Evolutionary conservation across 1,140 invertebrate species (phyloP).

Genomic region (Aphelinus certus): DNA sequence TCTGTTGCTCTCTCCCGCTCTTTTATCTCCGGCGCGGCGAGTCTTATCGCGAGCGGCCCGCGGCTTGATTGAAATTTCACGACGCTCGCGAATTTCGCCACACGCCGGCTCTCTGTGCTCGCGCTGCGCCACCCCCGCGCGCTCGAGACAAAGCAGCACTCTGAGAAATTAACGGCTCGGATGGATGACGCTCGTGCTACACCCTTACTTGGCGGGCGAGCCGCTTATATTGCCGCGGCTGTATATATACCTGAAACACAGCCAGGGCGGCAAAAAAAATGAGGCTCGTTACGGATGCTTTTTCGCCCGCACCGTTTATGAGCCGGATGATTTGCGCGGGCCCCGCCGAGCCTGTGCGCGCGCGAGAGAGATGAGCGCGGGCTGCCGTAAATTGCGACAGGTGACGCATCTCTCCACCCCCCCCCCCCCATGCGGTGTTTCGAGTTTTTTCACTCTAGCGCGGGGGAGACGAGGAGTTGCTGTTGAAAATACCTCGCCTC

Average conservation of each 20-base stretch:
- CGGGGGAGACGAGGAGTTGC: no score
- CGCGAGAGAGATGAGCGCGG: no score
- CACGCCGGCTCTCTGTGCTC: background rate
- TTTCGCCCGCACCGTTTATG: no score
- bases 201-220: background rate
- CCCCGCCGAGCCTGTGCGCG: no score
- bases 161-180: constrained; percentile 54
- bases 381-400: no score
- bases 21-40: constrained; percentile 43
- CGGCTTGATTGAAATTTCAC: constrained; percentile 60
- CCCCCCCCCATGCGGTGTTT: no score
- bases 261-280: constrained; percentile 10
- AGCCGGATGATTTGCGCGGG: no score
- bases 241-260: constrained; percentile 36
- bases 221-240: background rate
- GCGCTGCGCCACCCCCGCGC: no score
- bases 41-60: constrained; percentile 41
- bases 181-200: background rate
- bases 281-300: background rate
- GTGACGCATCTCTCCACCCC: no score
- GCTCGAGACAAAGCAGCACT: constrained; percentile 22
- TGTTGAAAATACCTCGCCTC: no score
- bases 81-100: constrained; percentile 35
- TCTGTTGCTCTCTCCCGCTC: constrained; percentile 45
- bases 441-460: no score